Evolutionary conservation across 1,140 invertebrate genomes (phyloP).

Genomic region (Drosophila carrolli): DNA sequence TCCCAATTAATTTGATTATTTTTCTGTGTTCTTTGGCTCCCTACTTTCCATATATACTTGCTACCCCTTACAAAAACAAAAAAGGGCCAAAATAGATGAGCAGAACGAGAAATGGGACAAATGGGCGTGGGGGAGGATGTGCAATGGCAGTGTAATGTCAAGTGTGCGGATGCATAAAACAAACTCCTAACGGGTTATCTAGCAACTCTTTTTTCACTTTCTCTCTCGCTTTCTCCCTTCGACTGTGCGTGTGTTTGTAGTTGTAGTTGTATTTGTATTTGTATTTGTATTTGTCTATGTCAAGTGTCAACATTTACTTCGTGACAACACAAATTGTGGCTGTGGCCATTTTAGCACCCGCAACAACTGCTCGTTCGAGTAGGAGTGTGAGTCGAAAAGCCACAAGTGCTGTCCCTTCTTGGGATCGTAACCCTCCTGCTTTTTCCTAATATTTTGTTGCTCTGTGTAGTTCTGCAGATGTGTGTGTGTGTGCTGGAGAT

Average conservation of each 20-base stretch:
- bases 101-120: background rate
- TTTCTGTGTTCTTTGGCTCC: background rate
- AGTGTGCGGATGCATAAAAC: constrained; percentile 81
- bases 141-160: constrained; percentile 75
- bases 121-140: constrained; percentile 30
- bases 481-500: constrained; percentile 54
- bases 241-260: constrained; percentile 1
- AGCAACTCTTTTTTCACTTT: constrained; percentile 47
- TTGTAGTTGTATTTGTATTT: constrained; percentile 18
- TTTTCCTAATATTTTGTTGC: constrained; percentile 45
- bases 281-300: constrained; percentile 74
- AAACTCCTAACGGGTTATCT: constrained; percentile 76
- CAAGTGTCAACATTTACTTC: constrained; percentile 83
- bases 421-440: constrained; percentile 31
- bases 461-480: constrained; percentile 14
- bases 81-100: constrained; percentile 3
- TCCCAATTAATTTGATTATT: constrained; percentile 17
- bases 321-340: constrained; percentile 80
- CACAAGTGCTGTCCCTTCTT: constrained; percentile 63
- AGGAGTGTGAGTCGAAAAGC: constrained; percentile 44
- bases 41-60: constrained; percentile 16
- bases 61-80: constrained; percentile 10
- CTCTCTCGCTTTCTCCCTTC: constrained; percentile 15
- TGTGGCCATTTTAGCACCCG: constrained; percentile 71
- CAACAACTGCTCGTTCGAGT: constrained; percentile 17